Evolutionary conservation across 2,113 vertebrate genomes (phyloP).

Genomic region (Cebidichthys violaceus): DNA sequence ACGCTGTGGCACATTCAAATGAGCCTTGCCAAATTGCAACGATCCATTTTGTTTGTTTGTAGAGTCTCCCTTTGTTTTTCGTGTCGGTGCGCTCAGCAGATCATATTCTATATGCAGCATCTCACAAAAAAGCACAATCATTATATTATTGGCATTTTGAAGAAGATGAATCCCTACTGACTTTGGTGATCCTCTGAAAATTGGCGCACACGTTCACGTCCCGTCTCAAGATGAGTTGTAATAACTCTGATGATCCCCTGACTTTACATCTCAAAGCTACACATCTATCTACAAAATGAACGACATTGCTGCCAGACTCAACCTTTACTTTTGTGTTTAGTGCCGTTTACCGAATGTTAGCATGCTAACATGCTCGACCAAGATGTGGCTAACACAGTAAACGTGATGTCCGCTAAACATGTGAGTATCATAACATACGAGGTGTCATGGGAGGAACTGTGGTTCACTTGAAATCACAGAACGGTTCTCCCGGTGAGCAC

Average conservation of each 20-base stretch:
- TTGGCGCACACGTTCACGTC: no score
- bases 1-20: not conserved
- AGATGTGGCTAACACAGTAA: not conserved
- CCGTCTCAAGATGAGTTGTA: no score
- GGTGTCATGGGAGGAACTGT: not conserved
- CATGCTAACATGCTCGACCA: not conserved
- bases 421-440: not conserved
- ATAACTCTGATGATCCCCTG: no score
- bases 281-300: no score
- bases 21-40: conserved; percentile 12
- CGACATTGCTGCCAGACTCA: no score
- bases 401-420: not conserved
- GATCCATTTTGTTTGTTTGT: conserved; percentile 1
- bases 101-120: not conserved
- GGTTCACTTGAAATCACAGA: not conserved
- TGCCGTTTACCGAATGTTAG: not conserved
- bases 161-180: no score
- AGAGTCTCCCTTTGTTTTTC: not conserved
- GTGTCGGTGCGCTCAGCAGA: not conserved
- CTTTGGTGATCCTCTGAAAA: no score
- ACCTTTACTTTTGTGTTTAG: no score
- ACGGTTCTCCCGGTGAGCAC: not conserved
- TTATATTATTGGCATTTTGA: no score
- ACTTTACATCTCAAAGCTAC: no score
- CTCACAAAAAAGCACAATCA: not conserved